Evolutionary conservation across 2,113 vertebrate genomes (phyloP).

Genomic region (Hippocampus guttulatus): DNA sequence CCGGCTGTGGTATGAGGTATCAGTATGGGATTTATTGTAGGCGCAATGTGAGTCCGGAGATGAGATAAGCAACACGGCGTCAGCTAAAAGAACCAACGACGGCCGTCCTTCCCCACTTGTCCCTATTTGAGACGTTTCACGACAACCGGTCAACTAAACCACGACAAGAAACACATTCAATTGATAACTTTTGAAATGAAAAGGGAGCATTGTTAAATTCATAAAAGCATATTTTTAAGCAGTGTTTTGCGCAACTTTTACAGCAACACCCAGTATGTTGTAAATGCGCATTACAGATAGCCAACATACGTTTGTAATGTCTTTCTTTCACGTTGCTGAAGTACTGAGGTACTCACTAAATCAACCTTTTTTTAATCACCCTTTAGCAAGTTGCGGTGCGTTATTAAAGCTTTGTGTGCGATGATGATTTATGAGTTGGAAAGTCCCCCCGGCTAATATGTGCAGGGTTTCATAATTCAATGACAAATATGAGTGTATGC

Average conservation of each 20-base stretch:
- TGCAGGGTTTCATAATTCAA: conserved; percentile 41
- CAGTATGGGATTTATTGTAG: conserved; percentile 31
- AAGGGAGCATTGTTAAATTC: too few species aligned
- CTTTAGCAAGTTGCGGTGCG: conserved; percentile 12
- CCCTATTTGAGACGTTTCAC: too few species aligned
- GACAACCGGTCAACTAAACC: too few species aligned
- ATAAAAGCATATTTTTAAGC: too few species aligned
- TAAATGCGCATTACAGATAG: background rate
- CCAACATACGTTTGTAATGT: background rate
- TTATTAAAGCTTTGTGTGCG: conserved; percentile 30
- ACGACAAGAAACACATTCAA: too few species aligned
- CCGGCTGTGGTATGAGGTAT: conserved; percentile 21
- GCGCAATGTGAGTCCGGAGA: conserved; percentile 26
- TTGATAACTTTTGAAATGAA: background rate
- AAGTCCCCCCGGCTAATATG: conserved; percentile 23
- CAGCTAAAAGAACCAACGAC: conserved; percentile 11
- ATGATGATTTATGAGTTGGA: conserved; percentile 37
- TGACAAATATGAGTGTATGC: conserved; percentile 43
- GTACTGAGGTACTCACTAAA: background rate
- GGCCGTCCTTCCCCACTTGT: background rate
- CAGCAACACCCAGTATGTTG: background rate
- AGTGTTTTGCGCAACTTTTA: background rate
- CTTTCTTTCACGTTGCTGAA: background rate
- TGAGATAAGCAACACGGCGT: conserved; percentile 10
- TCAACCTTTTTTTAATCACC: conserved; percentile 8